Conservation (phyloP, 2,797 vertebrate genomes). For the Meriones psammophilus region DNA sequence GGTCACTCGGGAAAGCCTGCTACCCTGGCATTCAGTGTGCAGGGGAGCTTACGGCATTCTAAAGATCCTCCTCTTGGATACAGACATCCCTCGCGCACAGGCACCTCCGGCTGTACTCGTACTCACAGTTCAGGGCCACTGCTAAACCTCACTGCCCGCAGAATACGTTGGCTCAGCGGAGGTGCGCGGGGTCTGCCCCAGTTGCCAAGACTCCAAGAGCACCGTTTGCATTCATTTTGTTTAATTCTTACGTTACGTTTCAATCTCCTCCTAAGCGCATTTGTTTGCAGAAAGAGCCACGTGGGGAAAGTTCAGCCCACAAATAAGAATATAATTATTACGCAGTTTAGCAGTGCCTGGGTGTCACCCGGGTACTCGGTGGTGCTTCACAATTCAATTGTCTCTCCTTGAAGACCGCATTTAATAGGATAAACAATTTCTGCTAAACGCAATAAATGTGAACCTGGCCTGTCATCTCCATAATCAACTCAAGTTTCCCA, state of each 20-base stretch:
- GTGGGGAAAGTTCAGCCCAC: slow-evolving; percentile 75
- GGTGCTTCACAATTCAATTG: slow-evolving; percentile 74
- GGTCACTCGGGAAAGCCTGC: slow-evolving; percentile 20
- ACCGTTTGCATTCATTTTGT: slow-evolving; percentile 76
- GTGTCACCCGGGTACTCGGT: slow-evolving; percentile 77
- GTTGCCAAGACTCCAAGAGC: slow-evolving; percentile 59
- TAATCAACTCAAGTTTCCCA: slow-evolving; percentile 82
- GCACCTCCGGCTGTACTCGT: background rate
- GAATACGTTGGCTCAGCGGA: rapidly evolving
- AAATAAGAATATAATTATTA: slow-evolving; percentile 79
- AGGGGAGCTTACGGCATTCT: background rate
- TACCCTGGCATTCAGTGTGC: background rate
- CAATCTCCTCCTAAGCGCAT: slow-evolving; percentile 65
- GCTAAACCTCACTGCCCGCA: background rate
- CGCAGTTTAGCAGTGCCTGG: slow-evolving; percentile 62
- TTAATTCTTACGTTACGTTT: slow-evolving; percentile 74
- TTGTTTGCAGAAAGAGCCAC: slow-evolving; percentile 75
- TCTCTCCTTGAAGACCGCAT: slow-evolving; percentile 81
- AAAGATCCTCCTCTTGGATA: background rate
- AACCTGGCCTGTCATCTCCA: slow-evolving; percentile 80
- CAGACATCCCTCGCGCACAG: background rate
- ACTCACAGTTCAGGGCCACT: background rate
- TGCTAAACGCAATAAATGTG: slow-evolving; percentile 82
- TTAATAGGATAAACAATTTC: slow-evolving; percentile 84
- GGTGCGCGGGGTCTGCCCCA: rapidly evolving